Base-by-base conservation (phyloP, 2,888 invertebrate genomes). In the Seira sanloemensis region DNA sequence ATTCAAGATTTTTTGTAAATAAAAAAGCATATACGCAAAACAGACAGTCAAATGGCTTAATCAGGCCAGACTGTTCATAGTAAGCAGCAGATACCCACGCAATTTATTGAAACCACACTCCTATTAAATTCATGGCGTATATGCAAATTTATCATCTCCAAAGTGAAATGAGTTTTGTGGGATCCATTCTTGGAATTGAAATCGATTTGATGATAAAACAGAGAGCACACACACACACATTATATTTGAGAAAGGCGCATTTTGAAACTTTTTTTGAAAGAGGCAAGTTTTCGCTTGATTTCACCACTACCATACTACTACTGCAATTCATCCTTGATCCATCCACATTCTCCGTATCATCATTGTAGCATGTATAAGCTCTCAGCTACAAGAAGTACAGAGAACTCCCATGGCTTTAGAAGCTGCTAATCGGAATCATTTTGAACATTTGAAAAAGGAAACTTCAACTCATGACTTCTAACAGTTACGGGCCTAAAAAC, bases 401-500 rank as follows among this genome's bases (percentile, higher is more conserved):
- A 21, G 12, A 23, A 25, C 46, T 54, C 46, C 54, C 23, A 46
- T 16, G 12, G 23, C n/a, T 25, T 18, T 25, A n/a, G 62, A n/a
- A 58, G 77, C n/a, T n/a, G n/a, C 72, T 83, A 77, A 83, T 76
- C 77, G 68, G 72, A 77, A 83, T 72, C 66, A 65, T 62, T n/a
- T 37, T 5, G 46, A 67, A 67, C 23, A 72, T 66, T 66, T 83
- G 66, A 83, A 83, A n/a, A 73, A 27, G 82, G 77, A 83, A 77
- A 68, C 62, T 83, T 73, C 23, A 76, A 54, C 73, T 73, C 77
- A 71, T 58, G 66, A 76, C 58, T 73, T 72, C 58, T 58, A 50
- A 72, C 67, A 83, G 76, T 82, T 82, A 77, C 77, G 73, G 77
- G 68, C 72, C 77, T 66, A 77, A 76, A 67, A 77, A 83, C 77